Base-by-base conservation (phyloP, 2,888 invertebrate genomes). In the Conchocele bisecta region DNA sequence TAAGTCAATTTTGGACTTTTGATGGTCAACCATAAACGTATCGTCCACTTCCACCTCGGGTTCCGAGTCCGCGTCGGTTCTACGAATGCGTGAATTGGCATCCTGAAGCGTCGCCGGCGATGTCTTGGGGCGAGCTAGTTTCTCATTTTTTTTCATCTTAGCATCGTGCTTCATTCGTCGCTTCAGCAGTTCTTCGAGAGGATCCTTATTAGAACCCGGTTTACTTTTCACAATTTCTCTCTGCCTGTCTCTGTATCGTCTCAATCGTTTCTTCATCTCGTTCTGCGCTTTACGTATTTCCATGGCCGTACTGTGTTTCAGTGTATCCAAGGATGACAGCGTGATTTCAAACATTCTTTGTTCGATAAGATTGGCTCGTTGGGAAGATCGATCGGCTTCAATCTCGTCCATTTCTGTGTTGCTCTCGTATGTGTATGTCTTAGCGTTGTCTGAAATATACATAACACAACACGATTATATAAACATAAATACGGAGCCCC, bases 261-360 rank as follows among this genome's bases (percentile, higher is more conserved):
- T 41, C 28, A 77, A 50, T 31, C 70, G 53, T 61, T 70, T 74
- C 66, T 77, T 77, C 77, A 77, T 77, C 42, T 70, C 64, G 42
- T 73, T 77, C 31, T 77, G 77, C 15, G 77, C 67, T 44, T 68
- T 73, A 13, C 61, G 53, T 17, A 77, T 44, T 44, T 77, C 77
- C 20, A 77, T 70, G 0, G 77, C 77, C 0, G 73, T 71, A 7
- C 71, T 58, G 53, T 77, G 73, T 42, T 77, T 77, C 20, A 74
- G 48, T 15, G 73, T 74, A 5, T 77, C 70, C 1, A 77, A 59
- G 1, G 77, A 74, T 3, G 70, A 31, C 11, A 77, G 29, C 0
- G 73, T 70, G 11, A 77, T 64, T 35, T 77, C 73, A 48, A 68
- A 74, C 70, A 77, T 73, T n/a, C 77, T 20, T 41, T 74, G 73